Conservation (phyloP, 2,888 invertebrate genomes). For the Gastrophysa polygoni region DNA sequence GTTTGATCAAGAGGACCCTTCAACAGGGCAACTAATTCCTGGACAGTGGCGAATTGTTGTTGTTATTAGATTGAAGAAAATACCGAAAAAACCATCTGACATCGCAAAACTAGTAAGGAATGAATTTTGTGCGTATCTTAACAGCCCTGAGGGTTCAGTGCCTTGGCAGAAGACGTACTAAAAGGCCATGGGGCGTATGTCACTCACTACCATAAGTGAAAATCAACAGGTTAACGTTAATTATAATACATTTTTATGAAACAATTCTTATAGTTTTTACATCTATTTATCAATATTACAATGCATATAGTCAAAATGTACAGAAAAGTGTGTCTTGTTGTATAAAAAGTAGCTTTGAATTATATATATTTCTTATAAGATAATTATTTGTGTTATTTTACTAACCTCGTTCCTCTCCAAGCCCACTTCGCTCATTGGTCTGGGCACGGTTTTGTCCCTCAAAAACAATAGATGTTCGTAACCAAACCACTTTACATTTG, state of each 20-base stretch:
- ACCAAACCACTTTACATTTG: not conserved
- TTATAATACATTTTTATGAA: not conserved
- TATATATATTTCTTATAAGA: not conserved
- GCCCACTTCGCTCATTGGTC: no score
- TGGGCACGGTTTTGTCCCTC: no score
- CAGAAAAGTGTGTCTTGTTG: no score
- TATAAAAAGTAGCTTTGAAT: not conserved
- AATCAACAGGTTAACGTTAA: not conserved
- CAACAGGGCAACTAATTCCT: not conserved
- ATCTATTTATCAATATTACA: not conserved
- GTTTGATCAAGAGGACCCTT: conserved; percentile 37
- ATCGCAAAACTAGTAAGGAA: no score
- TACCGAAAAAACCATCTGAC: no score
- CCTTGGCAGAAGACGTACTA: not conserved
- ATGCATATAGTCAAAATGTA: not conserved
- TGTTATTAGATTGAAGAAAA: no score
- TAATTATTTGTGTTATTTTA: not conserved
- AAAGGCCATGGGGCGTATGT: not conserved
- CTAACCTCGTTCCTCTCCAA: not conserved
- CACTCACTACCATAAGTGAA: not conserved
- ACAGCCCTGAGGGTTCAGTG: no score
- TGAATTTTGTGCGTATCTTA: no score
- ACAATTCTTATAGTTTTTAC: not conserved
- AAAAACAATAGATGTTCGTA: no score
- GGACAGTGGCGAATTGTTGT: not conserved